These are phyloP conservation scores for Thaleichthys pacificus DNA, from an alignment of 2,797 vertebrate genomes.

Conservation along the genomic window DNA sequence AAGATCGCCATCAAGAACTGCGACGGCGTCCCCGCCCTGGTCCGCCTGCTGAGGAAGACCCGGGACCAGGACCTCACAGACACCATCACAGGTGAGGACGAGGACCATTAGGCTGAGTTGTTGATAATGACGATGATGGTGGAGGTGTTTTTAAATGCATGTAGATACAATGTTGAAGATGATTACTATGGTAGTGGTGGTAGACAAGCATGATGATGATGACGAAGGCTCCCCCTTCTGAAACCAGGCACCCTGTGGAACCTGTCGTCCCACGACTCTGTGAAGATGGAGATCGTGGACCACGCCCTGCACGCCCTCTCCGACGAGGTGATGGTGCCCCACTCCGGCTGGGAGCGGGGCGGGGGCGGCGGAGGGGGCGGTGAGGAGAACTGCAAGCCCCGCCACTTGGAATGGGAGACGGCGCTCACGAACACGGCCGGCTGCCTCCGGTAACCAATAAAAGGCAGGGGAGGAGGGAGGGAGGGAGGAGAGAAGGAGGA, in stretches of 20 bases:
- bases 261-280: constrained; percentile 92
- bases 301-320: constrained; percentile 89
- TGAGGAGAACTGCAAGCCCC: constrained; percentile 88
- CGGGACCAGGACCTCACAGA: constrained; percentile 90
- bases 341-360: constrained; percentile 90
- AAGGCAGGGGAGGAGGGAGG: too few relatives aligned
- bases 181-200: background rate
- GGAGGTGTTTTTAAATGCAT: too few relatives aligned
- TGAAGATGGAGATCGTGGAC: constrained; percentile 98
- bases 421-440: constrained; percentile 95
- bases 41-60: constrained; percentile 88
- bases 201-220: background rate
- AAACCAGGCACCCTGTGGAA: constrained; percentile 91
- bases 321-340: constrained; percentile 90
- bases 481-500: constrained; percentile 2
- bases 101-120: too few relatives aligned
- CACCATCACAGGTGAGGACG: constrained; percentile 85
- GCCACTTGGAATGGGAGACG: constrained; percentile 91
- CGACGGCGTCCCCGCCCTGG: constrained; percentile 88
- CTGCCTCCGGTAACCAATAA: constrained; percentile 85
- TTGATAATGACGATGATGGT: background rate
- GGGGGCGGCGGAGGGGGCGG: constrained; percentile 75
- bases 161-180: background rate
- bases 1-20: constrained; percentile 98
- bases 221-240: background rate